phyloP scores from a whole-genome alignment of 2,113 vertebrate genomes.

The Pseudopipra pipra region DNA sequence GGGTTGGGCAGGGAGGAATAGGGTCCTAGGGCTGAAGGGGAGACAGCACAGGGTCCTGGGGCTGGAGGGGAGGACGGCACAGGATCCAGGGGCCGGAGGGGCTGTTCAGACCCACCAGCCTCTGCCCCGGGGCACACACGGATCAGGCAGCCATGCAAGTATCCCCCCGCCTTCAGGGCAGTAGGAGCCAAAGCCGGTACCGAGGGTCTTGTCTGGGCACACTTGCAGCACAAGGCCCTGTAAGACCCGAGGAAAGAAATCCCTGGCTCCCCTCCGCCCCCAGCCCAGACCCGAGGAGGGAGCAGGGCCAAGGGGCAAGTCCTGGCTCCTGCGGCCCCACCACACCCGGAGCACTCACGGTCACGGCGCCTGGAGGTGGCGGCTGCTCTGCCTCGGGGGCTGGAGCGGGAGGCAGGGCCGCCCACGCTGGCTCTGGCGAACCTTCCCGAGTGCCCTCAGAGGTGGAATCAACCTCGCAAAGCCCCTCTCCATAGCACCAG shows the following conservation, averaged over 20 bases:
- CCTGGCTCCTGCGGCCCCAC: not conserved
- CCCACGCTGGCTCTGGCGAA: slow-evolving; percentile 67
- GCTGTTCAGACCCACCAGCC: not conserved
- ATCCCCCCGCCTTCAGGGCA: not conserved
- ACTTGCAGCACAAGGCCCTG: accelerated
- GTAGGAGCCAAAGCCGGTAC: not conserved
- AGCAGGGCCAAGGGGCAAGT: not conserved
- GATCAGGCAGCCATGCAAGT: not conserved
- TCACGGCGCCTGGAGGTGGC: accelerated
- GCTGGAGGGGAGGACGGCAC: not conserved
- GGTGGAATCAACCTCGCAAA: not conserved
- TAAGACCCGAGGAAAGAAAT: not conserved
- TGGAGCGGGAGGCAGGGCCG: not conserved
- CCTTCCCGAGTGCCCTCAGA: slow-evolving; percentile 44
- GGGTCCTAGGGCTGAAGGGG: not conserved
- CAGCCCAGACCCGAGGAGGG: not conserved
- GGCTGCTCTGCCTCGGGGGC: not conserved
- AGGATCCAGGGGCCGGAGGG: not conserved
- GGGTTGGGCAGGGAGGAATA: not conserved
- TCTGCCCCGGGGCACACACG: accelerated
- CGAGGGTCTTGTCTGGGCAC: accelerated
- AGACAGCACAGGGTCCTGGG: not conserved
- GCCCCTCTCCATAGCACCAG: not conserved
- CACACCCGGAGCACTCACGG: not conserved
- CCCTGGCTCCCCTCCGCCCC: not conserved